A percentile compares a stretch with the other conserved stretches of the same genome.
These are phyloP conservation scores for Thamnophis sirtalis DNA, from an alignment of 2,113 vertebrate genomes.

Conservation along the genomic window DNA sequence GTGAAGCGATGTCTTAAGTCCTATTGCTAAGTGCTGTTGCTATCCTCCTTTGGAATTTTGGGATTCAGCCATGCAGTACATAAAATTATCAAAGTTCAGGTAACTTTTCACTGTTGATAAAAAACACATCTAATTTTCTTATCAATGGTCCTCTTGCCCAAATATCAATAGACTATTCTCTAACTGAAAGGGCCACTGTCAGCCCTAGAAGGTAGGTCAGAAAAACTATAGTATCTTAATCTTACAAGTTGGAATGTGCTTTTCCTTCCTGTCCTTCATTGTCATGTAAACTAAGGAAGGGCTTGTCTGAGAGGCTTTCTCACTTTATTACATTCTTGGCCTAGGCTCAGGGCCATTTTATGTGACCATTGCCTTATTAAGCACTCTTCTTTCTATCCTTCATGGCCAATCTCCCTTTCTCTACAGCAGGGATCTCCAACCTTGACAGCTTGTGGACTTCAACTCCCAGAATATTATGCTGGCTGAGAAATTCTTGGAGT, in stretches of 20 bases:
- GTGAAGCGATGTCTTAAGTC: not conserved
- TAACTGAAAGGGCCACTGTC: not conserved
- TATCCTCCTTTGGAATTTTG: not conserved
- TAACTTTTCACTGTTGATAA: not conserved
- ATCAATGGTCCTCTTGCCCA: not conserved
- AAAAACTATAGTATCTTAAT: not conserved
- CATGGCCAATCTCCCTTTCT: not conserved
- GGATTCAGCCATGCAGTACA: not conserved
- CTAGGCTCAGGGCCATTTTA: not conserved
- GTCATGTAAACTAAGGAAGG: not conserved
- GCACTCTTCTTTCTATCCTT: not conserved
- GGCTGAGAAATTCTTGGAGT: too few species aligned
- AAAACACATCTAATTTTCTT: not conserved
- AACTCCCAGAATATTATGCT: too few species aligned
- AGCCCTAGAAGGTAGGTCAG: not conserved
- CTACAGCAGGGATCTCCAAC: not conserved
- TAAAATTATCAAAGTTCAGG: not conserved
- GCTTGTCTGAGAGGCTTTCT: not conserved
- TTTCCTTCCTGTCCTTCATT: not conserved
- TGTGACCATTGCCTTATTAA: not conserved
- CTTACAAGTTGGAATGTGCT: not conserved
- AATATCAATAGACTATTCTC: not conserved
- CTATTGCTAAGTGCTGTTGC: not conserved
- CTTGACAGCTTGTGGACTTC: too few species aligned
- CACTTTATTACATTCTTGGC: not conserved